These are phyloP conservation scores for Dendropsophus ebraccatus DNA, from an alignment of 2,113 vertebrate species.

Conservation along the genomic window DNA sequence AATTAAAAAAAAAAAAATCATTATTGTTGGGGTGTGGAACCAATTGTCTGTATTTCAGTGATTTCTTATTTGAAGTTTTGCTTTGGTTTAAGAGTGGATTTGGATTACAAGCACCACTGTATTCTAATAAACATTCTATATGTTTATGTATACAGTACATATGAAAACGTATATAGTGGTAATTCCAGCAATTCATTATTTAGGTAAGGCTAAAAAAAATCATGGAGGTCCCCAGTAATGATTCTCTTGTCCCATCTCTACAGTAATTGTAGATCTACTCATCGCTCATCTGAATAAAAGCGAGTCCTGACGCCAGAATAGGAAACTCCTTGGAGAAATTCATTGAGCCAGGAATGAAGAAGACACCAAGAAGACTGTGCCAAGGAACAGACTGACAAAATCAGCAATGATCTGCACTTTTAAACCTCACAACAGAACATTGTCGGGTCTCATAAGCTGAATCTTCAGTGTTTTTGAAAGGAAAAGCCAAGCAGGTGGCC, in stretches of 20 bases:
- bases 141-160: too few relatives aligned
- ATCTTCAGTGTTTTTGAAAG: neutral
- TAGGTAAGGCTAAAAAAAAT: neutral
- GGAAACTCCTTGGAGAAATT: neutral
- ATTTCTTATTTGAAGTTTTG: too few relatives aligned
- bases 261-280: slow-evolving; percentile 40
- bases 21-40: too few relatives aligned
- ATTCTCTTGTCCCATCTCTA: neutral
- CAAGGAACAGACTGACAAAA: neutral
- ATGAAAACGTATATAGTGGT: neutral
- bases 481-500: neutral
- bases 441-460: neutral
- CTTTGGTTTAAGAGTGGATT: too few relatives aligned
- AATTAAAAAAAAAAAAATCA: too few relatives aligned
- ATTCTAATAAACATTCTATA: too few relatives aligned
- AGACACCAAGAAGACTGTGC: neutral
- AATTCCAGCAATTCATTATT: neutral
- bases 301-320: neutral
- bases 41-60: too few relatives aligned
- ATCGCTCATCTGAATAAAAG: slow-evolving; percentile 18
- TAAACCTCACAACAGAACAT: too few relatives aligned
- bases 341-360: neutral
- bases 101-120: too few relatives aligned
- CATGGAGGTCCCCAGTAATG: neutral
- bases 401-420: neutral